A percentile compares a stretch with the other conserved stretches of the same genome.
phyloP scores from a whole-genome alignment of 2,888 invertebrate species.

The Halictus ligatus region DNA sequence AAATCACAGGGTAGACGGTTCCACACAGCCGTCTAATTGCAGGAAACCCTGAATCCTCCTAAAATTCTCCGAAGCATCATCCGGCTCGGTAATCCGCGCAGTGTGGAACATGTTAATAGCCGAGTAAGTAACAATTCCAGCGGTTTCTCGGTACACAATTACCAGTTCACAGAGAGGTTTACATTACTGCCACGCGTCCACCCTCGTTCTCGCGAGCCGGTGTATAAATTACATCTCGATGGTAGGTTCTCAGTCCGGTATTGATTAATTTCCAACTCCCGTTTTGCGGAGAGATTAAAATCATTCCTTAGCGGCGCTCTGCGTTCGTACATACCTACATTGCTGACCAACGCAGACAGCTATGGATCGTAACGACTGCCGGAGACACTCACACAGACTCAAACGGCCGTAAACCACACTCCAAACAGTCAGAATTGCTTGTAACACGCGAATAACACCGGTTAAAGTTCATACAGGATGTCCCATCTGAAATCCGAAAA shows the following conservation, averaged over 20 bases:
- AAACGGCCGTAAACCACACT: background rate
- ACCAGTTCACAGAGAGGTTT: constrained; percentile 20
- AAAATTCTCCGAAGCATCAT: constrained; percentile 33
- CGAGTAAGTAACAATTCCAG: constrained; percentile 34
- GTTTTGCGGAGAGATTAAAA: constrained; percentile 52
- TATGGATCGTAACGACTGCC: background rate
- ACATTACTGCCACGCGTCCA: constrained; percentile 58
- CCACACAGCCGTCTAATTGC: constrained; percentile 19
- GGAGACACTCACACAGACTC: background rate
- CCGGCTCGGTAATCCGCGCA: constrained; percentile 28
- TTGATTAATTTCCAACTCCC: constrained; percentile 55
- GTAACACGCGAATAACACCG: no score
- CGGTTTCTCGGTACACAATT: constrained; percentile 28
- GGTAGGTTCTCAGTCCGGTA: constrained; percentile 39
- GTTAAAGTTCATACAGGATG: no score
- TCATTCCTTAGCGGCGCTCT: constrained; percentile 41
- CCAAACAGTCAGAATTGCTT: no score
- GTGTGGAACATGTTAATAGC: constrained; percentile 9
- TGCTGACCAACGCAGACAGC: background rate
- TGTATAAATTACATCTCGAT: constrained; percentile 48
- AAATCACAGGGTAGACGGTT: constrained; percentile 13
- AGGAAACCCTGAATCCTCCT: constrained; percentile 36
- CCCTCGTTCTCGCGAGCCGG: constrained; percentile 47
- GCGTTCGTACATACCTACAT: constrained; percentile 7
- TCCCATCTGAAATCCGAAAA: background rate